phyloP scores from a whole-genome alignment of 1,140 invertebrate genomes.

The Triops cancriformis region DNA sequence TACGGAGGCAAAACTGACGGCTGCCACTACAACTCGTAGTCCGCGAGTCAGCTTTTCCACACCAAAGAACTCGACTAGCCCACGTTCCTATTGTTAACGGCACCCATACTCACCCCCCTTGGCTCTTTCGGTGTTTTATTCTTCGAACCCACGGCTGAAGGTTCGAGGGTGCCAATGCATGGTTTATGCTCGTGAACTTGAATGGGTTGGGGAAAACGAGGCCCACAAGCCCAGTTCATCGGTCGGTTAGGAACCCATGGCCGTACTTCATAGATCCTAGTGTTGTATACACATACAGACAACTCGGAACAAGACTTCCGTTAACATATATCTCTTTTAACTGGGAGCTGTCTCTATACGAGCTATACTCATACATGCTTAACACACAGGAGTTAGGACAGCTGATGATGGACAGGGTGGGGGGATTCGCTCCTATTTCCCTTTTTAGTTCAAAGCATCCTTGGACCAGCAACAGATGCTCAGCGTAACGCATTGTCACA shows the following conservation, averaged over 20 bases:
- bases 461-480: background rate
- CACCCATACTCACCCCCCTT: background rate
- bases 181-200: constrained; percentile 7
- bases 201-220: background rate
- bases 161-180: constrained; percentile 9
- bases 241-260: background rate
- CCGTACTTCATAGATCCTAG: background rate
- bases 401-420: constrained; percentile 11
- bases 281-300: constrained; percentile 10
- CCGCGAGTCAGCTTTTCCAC: background rate
- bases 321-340: background rate
- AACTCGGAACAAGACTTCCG: background rate
- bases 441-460: background rate
- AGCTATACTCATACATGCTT: background rate
- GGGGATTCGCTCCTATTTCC: background rate
- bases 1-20: background rate
- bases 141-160: background rate
- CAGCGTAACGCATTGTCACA: constrained; percentile 2
- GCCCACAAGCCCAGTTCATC: background rate
- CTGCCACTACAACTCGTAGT: background rate
- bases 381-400: background rate
- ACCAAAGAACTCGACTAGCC: constrained; percentile 2
- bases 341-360: background rate
- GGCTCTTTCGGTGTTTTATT: background rate
- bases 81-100: constrained; percentile 5